A percentile compares a stretch with the other conserved stretches of the same genome.
These are phyloP conservation scores for Cheilosia vulpina DNA, from an alignment of 2,888 invertebrate genomes.

Conservation along the genomic window DNA sequence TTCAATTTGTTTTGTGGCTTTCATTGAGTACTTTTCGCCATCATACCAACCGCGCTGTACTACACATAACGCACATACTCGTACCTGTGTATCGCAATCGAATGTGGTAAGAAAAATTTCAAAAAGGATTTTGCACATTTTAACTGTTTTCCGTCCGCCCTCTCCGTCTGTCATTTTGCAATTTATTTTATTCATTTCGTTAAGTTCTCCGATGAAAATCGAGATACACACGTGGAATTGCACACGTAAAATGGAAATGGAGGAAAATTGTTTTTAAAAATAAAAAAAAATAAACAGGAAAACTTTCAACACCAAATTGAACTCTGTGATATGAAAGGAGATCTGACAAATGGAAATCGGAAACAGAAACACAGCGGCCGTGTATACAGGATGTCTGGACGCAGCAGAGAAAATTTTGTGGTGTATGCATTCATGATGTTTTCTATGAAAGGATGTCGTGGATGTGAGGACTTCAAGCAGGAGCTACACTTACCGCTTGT, in stretches of 20 bases:
- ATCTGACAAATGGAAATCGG: conserved; percentile 19
- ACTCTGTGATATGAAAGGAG: conserved; percentile 29
- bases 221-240: conserved; percentile 7
- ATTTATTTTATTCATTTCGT: conserved; percentile 65
- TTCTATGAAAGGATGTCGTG: conserved; percentile 41
- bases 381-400: conserved; percentile 35
- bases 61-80: background rate
- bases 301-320: conserved; percentile 9
- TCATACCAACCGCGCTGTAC: conserved; percentile 4
- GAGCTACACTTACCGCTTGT: background rate
- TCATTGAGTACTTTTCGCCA: conserved; percentile 28
- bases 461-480: conserved; percentile 12
- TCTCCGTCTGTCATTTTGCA: conserved; percentile 24
- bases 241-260: background rate
- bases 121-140: conserved; percentile 8
- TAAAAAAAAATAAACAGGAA: conserved; percentile 2
- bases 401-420: conserved; percentile 32
- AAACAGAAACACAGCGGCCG: conserved; percentile 14
- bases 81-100: background rate
- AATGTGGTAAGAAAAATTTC: background rate
- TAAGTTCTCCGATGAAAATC: conserved; percentile 44
- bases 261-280: conserved; percentile 4
- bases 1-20: conserved; percentile 70
- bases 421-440: conserved; percentile 42
- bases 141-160: conserved; percentile 10